These are phyloP conservation scores for Calephelis perditalis DNA, from an alignment of 2,888 invertebrate species.

Conservation along the genomic window DNA sequence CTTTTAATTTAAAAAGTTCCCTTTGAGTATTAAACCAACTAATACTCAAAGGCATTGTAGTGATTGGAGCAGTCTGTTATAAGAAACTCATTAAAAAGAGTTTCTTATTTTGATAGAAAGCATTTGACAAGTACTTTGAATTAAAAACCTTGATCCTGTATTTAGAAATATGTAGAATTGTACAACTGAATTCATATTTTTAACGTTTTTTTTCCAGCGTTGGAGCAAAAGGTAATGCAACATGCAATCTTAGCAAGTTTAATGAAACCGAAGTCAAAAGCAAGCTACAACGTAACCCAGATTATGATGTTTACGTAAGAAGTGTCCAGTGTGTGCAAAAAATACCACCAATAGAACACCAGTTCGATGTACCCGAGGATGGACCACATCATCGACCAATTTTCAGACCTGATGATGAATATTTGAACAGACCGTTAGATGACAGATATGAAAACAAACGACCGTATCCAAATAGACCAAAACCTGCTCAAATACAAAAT, in stretches of 20 bases:
- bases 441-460: conserved; percentile 40
- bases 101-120: too few relatives aligned
- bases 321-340: conserved; percentile 61
- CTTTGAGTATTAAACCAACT: too few relatives aligned
- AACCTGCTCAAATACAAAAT: conserved; percentile 37
- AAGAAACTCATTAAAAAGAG: too few relatives aligned
- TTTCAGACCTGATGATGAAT: conserved; percentile 55
- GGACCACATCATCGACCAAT: conserved; percentile 53
- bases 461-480: conserved; percentile 33
- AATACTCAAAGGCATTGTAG: too few relatives aligned
- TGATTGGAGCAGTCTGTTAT: too few relatives aligned
- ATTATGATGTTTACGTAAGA: conserved; percentile 63
- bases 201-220: conserved; percentile 42
- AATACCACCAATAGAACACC: conserved; percentile 53
- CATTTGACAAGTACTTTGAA: too few relatives aligned
- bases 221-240: conserved; percentile 70
- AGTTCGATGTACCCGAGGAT: conserved; percentile 46
- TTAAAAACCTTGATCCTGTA: too few relatives aligned
- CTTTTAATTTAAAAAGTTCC: too few relatives aligned
- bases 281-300: conserved; percentile 51
- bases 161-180: too few relatives aligned
- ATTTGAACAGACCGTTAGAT: conserved; percentile 48
- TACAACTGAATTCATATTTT: not conserved
- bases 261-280: conserved; percentile 55
- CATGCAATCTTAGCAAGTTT: conserved; percentile 57